Conservation (phyloP, 2,888 invertebrate species). For the Nymphalis urticae region DNA sequence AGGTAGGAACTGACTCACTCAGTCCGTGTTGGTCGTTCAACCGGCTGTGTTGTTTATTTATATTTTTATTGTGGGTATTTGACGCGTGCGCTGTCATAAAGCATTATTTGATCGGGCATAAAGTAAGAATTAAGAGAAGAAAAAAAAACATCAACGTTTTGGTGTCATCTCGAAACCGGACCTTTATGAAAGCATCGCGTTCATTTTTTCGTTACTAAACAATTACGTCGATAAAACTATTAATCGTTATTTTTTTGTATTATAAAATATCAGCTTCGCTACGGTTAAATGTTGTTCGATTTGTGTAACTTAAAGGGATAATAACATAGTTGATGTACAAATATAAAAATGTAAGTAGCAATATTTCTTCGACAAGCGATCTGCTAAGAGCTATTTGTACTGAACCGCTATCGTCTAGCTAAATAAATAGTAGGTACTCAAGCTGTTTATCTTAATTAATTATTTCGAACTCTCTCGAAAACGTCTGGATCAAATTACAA, state of each 20-base stretch:
- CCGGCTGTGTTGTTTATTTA: slow-evolving; percentile 74
- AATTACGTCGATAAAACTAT: background rate
- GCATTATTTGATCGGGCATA: slow-evolving; percentile 33
- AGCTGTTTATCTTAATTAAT: no score
- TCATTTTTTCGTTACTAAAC: background rate
- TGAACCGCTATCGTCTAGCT: no score
- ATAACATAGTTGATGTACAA: no score
- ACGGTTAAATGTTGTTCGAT: no score
- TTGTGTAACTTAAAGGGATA: no score
- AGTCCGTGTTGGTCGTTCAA: slow-evolving; percentile 72
- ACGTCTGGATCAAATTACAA: no score
- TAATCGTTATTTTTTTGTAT: background rate
- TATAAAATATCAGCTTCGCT: no score
- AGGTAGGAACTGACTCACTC: slow-evolving; percentile 73
- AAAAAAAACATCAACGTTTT: slow-evolving; percentile 8
- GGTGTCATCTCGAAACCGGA: slow-evolving; percentile 4
- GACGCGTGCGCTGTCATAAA: slow-evolving; percentile 57
- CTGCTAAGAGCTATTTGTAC: no score
- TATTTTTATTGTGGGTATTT: slow-evolving; percentile 60
- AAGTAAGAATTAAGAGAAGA: slow-evolving; percentile 16
- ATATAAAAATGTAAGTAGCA: no score
- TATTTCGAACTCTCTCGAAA: no score
- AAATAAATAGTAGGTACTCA: no score
- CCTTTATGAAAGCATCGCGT: background rate
- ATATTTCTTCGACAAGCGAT: no score